A percentile compares a stretch with the other conserved stretches of the same genome.
Conservation (phyloP, 2,797 vertebrate genomes). For the Benthosema pterotum region DNA sequence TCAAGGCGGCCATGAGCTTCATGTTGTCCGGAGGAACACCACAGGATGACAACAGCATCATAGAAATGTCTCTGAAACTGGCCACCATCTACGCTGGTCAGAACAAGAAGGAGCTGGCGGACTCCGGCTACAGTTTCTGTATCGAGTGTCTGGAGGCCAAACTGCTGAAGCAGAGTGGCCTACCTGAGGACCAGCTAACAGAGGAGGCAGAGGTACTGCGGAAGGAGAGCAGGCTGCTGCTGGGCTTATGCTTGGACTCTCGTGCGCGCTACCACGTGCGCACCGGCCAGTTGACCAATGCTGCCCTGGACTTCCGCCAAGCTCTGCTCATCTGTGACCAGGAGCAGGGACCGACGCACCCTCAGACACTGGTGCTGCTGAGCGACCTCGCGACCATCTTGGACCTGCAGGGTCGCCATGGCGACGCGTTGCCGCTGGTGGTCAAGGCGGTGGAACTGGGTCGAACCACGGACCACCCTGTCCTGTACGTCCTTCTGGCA, state of each 20-base stretch:
- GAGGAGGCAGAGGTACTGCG: conserved; percentile 61
- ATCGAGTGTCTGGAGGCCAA: conserved; percentile 89
- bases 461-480: conserved; percentile 77
- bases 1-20: conserved; percentile 91
- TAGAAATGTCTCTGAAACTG: conserved; percentile 94
- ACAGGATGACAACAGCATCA: conserved; percentile 90
- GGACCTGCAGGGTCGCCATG: conserved; percentile 87
- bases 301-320: conserved; percentile 83
- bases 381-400: conserved; percentile 90
- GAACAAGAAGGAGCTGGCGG: conserved; percentile 88
- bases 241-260: conserved; percentile 90
- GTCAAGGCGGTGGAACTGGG: conserved; percentile 84
- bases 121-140: conserved; percentile 92
- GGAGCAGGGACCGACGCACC: conserved; percentile 90
- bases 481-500: conserved; percentile 86
- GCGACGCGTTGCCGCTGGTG: conserved; percentile 80
- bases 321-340: conserved; percentile 88
- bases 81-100: conserved; percentile 92
- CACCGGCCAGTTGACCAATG: conserved; percentile 70
- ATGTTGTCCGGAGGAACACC: conserved; percentile 86
- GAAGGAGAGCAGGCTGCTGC: conserved; percentile 85
- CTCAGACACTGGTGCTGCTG: conserved; percentile 93
- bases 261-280: conserved; percentile 87
- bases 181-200: conserved; percentile 73
- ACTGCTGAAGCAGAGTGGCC: conserved; percentile 80